Evolutionary conservation across 2,113 vertebrate genomes (phyloP), one percentile per base, ranked within the genome.

Genomic region (Hemichromis elongatus): DNA sequence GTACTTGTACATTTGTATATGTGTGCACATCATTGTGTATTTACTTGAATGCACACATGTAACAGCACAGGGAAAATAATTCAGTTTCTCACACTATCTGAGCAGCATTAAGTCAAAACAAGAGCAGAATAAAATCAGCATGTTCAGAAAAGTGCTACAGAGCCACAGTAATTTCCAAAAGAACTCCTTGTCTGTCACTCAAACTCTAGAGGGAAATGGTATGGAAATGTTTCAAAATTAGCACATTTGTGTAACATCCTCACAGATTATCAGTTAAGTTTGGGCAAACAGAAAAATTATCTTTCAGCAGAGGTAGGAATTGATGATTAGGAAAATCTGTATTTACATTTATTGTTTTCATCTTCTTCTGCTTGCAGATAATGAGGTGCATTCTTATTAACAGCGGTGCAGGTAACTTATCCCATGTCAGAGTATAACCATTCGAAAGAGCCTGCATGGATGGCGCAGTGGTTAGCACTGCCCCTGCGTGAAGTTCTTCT

Each of bases 271-370:
- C 73, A 89, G 75, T 47, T 57, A 61, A 45, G 82, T 52, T 63
- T 19, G 42, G 73, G 84, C 50, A 56, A 53, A 82, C 18, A 40
- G 75, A 87, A 85, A 37, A 50, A 73, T 33, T 55, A 50, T 45
- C 80, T 50, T 80, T 75, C 89, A 82, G 84, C 53, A 63, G 66
- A 68, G 21, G 45, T 87, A 26, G 50, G 53, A 89, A 37, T 56
- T 85, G 57, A 26, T 84, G 88, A 87, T 92, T 79, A 81, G 87
- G 90, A 90, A 93, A 91, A 91, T 87, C 79, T 54, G 82, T 79
- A 79, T 91, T 85, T 92, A 80, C 57, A 77, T 79, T 75, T 35
- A 84, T 80, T 86, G 77, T 88, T 85, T 88, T 89, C 63, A 83
- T 85, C 81, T 77, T 88, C 75, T 61, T 35, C 75, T 66, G 53